These are phyloP conservation scores for Pygmarrhopalites habei DNA, from an alignment of 1,140 invertebrate genomes.

Conservation along the genomic window DNA sequence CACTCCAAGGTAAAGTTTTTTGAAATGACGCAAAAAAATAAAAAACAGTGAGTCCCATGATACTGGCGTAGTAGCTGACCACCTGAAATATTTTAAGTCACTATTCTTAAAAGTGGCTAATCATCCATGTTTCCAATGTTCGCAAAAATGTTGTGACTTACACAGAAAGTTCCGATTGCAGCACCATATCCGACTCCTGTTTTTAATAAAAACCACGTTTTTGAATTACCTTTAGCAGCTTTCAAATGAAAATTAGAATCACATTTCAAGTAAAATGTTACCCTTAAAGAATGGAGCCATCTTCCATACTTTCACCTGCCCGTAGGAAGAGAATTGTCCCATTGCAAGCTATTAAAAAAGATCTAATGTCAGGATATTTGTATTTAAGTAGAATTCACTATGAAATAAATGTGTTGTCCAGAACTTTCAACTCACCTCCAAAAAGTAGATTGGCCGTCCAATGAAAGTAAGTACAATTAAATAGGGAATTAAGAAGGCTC, in stretches of 20 bases:
- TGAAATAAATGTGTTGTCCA: no score
- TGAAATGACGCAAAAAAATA: constrained; percentile 43
- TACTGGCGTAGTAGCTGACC: constrained; percentile 29
- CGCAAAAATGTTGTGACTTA: no score
- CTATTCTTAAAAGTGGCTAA: no score
- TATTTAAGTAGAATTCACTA: no score
- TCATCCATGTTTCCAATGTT: no score
- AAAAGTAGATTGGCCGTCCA: constrained; percentile 29
- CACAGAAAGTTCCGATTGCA: not conserved
- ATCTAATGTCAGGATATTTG: no score
- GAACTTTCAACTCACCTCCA: constrained; percentile 46
- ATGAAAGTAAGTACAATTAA: constrained; percentile 41
- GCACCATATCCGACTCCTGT: constrained; percentile 43
- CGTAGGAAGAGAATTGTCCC: constrained; percentile 48
- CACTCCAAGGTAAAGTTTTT: constrained; percentile 34
- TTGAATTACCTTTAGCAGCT: constrained; percentile 1
- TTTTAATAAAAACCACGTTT: not conserved
- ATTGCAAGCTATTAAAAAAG: no score
- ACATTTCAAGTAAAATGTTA: no score
- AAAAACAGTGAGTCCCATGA: constrained; percentile 42
- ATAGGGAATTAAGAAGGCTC: constrained; percentile 18
- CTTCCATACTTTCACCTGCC: constrained; percentile 44
- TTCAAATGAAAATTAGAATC: no score
- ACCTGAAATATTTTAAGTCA: no score
- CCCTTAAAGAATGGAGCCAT: constrained; percentile 43